These are phyloP conservation scores for Macrotis lagotis DNA, from an alignment of 2,113 vertebrate genomes.

Conservation along the genomic window DNA sequence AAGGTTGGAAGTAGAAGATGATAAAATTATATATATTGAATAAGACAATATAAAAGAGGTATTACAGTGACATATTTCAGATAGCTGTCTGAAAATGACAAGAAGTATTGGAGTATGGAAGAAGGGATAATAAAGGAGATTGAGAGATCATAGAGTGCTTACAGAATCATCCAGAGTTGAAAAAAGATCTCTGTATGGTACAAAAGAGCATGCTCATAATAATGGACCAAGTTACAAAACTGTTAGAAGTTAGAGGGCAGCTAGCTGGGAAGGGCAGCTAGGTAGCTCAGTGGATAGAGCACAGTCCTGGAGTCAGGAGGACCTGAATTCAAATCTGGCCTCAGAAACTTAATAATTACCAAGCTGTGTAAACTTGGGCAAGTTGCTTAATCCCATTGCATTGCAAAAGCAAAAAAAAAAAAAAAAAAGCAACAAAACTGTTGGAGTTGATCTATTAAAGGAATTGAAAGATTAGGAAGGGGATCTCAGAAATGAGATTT, in stretches of 20 bases:
- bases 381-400: too few species aligned
- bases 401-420: too few species aligned
- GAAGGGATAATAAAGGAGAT: not conserved
- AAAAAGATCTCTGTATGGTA: not conserved
- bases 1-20: not conserved
- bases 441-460: not conserved
- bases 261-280: too few species aligned
- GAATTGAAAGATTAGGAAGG: not conserved
- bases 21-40: conserved; percentile 10
- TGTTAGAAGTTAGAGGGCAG: too few species aligned
- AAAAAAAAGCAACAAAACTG: too few species aligned
- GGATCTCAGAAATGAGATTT: not conserved
- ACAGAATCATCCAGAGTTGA: not conserved
- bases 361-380: too few species aligned
- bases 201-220: not conserved
- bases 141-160: not conserved
- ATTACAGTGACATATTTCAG: not conserved
- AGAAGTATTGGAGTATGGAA: not conserved
- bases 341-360: too few species aligned
- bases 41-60: not conserved
- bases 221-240: not conserved
- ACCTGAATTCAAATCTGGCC: too few species aligned
- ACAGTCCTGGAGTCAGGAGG: too few species aligned
- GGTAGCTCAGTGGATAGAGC: too few species aligned
- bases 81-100: not conserved